phyloP scores from a whole-genome alignment of 2,888 invertebrate genomes.

The Melinaea menophilus region DNA sequence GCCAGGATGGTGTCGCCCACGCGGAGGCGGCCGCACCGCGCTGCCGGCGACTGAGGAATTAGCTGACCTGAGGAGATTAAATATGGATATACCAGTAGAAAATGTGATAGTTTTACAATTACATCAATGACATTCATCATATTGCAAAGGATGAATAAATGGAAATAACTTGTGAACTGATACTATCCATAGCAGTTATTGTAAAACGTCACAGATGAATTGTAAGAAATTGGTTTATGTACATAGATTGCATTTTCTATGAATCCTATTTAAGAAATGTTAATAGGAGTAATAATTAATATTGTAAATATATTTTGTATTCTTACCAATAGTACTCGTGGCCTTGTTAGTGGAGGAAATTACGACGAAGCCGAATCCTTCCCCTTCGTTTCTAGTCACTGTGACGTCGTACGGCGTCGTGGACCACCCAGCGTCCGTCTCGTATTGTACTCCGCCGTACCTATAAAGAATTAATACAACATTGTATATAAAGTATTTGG shows the following conservation, averaged over 20 bases:
- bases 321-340: constrained; percentile 86
- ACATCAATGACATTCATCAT: too few relatives aligned
- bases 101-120: too few relatives aligned
- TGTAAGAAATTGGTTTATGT: too few relatives aligned
- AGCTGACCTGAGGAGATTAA: constrained; percentile 84
- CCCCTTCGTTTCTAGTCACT: constrained; percentile 92
- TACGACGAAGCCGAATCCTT: constrained; percentile 99
- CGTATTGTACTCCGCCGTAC: constrained; percentile 75
- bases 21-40: constrained; percentile 91
- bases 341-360: constrained; percentile 96
- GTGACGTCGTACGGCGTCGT: constrained; percentile 91
- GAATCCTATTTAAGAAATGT: not conserved
- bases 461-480: constrained; percentile 37
- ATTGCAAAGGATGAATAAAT: too few relatives aligned
- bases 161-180: too few relatives aligned
- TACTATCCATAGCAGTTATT: too few relatives aligned
- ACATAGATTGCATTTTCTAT: too few relatives aligned
- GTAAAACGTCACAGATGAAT: too few relatives aligned
- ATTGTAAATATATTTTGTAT: not conserved
- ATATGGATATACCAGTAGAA: too few relatives aligned
- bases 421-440: constrained; percentile 68
- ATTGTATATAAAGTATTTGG: too few relatives aligned
- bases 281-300: not conserved
- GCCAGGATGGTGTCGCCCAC: constrained; percentile 97
- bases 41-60: constrained; percentile 96